Evolutionary conservation across 2,797 vertebrate genomes (phyloP).

Genomic region (Odontamblyopus lacepedii): DNA sequence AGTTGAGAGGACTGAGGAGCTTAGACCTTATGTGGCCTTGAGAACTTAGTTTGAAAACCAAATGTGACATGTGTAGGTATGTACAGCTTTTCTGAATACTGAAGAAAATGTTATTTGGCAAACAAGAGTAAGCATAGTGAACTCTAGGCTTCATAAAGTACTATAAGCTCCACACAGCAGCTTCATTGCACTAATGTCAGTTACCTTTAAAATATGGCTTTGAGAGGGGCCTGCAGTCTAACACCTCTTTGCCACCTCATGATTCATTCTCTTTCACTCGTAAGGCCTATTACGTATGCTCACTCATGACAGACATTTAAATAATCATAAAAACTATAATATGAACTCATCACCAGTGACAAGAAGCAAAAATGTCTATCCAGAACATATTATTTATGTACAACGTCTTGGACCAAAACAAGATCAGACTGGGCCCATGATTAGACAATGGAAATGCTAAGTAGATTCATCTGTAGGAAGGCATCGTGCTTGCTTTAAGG

Average conservation of each 20-base stretch:
- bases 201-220: slow-evolving; percentile 61
- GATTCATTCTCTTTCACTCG: slow-evolving; percentile 49
- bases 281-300: slow-evolving; percentile 53
- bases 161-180: slow-evolving; percentile 17
- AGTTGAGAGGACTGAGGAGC: not conserved
- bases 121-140: slow-evolving; percentile 22
- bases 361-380: slow-evolving; percentile 39
- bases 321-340: slow-evolving; percentile 40
- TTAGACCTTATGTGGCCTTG: no score
- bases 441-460: slow-evolving; percentile 46
- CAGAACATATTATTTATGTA: slow-evolving; percentile 58
- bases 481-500: slow-evolving; percentile 51
- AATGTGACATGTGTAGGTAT: not conserved
- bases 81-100: not conserved
- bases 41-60: no score
- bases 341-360: slow-evolving; percentile 33
- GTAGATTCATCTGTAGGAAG: slow-evolving; percentile 55
- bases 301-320: slow-evolving; percentile 37
- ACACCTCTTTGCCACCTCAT: slow-evolving; percentile 14
- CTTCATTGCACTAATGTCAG: slow-evolving; percentile 14
- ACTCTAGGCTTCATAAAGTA: slow-evolving; percentile 17
- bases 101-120: slow-evolving; percentile 42
- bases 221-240: slow-evolving; percentile 17
- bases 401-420: slow-evolving; percentile 53
- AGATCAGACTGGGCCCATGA: slow-evolving; percentile 37